Evolutionary conservation across 2,797 vertebrate species (phyloP).

Genomic region (Acanthornis magna): DNA sequence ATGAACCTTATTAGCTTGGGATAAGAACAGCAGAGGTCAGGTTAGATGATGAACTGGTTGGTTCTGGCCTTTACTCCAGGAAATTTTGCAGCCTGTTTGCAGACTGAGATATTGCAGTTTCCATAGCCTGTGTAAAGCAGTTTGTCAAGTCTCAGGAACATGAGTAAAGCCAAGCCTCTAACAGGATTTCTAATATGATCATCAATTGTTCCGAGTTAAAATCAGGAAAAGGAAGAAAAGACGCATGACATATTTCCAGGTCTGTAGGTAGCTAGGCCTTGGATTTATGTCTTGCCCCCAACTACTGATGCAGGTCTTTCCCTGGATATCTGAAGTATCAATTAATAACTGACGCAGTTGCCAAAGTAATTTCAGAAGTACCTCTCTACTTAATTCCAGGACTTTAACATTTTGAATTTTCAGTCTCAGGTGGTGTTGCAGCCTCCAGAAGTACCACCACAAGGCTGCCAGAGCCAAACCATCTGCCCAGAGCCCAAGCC

Average conservation of each 20-base stretch:
- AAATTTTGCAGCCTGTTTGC: background rate
- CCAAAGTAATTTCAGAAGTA: slow-evolving; percentile 2
- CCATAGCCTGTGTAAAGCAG: background rate
- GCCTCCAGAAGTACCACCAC: background rate
- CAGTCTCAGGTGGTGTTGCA: background rate
- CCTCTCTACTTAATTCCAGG: background rate
- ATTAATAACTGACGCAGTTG: background rate
- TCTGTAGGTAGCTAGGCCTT: background rate
- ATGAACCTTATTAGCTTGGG: background rate
- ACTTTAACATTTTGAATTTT: background rate
- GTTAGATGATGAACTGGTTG: background rate
- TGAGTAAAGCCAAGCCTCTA: background rate
- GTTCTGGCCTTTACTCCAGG: background rate
- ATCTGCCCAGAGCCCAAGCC: background rate
- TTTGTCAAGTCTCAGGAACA: background rate
- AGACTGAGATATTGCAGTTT: background rate
- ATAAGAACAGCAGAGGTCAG: background rate
- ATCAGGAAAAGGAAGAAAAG: background rate
- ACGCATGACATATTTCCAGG: background rate
- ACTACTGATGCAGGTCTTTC: background rate
- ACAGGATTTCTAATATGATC: background rate
- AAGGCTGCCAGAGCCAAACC: background rate
- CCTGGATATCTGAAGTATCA: background rate
- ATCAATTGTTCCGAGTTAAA: slow-evolving; percentile 4
- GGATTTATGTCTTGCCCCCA: background rate